Percentiles rank a stretch among this genome's conserved stretches.
Evolutionary conservation across 30 jellyfish, hydroid and myxozoan species (phyloP).

Genomic region (Chrysaora quinquecirrha): DNA sequence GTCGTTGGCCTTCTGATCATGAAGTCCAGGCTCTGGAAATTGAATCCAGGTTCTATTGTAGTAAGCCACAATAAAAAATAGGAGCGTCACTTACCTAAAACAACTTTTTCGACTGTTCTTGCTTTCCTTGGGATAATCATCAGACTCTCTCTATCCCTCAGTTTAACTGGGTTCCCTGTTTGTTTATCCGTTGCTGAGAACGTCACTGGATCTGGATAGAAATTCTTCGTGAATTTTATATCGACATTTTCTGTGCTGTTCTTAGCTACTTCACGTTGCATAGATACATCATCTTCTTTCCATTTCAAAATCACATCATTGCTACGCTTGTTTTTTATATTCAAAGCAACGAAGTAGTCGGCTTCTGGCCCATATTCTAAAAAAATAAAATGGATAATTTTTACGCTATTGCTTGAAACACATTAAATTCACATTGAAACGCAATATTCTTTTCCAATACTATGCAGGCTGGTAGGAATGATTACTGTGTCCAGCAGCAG

Average conservation of each 20-base stretch:
- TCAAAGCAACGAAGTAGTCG: conserved; percentile 23
- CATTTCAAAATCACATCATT: conserved; percentile 22
- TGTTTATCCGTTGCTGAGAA: conserved; percentile 26
- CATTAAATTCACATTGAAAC: too few species aligned
- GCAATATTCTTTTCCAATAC: too few species aligned
- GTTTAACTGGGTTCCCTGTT: background rate
- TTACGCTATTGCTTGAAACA: too few species aligned
- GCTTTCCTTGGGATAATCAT: conserved; percentile 15
- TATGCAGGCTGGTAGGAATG: too few species aligned
- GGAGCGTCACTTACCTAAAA: conserved; percentile 25
- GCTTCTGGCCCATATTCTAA: conserved; percentile 27
- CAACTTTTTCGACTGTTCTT: conserved; percentile 4
- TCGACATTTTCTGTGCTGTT: conserved; percentile 7
- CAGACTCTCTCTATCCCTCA: conserved; percentile 40
- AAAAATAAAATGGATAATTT: too few species aligned
- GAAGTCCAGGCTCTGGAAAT: too few species aligned
- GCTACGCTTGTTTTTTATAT: conserved; percentile 15
- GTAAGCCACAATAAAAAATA: too few species aligned
- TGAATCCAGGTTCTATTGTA: too few species aligned
- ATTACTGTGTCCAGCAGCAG: too few species aligned
- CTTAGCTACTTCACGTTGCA: conserved; percentile 12
- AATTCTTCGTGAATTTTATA: background rate
- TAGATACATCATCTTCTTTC: conserved; percentile 25
- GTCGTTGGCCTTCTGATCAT: too few species aligned
- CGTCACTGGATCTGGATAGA: conserved; percentile 50